Percentiles rank a stretch among this genome's conserved stretches.
These are phyloP conservation scores for Hypanus sabinus DNA, from an alignment of 2,113 vertebrate genomes.

Conservation along the genomic window DNA sequence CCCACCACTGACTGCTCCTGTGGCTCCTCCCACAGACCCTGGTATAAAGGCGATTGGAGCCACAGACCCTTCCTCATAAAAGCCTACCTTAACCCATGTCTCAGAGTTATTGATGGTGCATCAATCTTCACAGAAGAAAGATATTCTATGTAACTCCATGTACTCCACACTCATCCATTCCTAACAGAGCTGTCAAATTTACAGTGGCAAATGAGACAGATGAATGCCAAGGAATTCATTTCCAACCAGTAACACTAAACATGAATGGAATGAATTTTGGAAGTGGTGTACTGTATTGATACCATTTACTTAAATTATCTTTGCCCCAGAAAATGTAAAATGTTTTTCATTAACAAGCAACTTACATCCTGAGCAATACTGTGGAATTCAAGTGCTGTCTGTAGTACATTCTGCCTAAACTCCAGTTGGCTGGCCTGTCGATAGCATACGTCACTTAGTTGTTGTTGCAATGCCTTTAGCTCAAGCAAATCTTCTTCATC, in stretches of 20 bases:
- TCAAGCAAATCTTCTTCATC: conserved; percentile 90
- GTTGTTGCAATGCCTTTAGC: conserved; percentile 85
- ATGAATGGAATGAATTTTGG: background rate
- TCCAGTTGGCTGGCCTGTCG: conserved; percentile 94
- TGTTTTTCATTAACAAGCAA: conserved; percentile 35
- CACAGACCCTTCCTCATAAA: too few relatives aligned
- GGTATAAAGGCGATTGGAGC: too few relatives aligned
- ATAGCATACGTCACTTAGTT: conserved; percentile 96
- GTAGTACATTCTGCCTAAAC: conserved; percentile 84
- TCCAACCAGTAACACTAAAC: background rate
- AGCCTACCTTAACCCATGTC: too few relatives aligned
- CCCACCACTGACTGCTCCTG: too few relatives aligned
- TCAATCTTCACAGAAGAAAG: background rate
- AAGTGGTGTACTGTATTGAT: too few relatives aligned
- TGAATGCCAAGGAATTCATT: background rate
- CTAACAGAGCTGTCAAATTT: background rate
- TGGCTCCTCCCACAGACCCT: too few relatives aligned
- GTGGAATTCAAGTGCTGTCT: conserved; percentile 89
- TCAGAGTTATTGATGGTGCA: too few relatives aligned
- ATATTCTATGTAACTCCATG: background rate
- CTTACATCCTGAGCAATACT: conserved; percentile 87
- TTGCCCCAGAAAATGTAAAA: background rate
- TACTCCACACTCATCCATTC: background rate
- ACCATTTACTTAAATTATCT: background rate
- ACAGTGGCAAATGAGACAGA: background rate